Evolutionary conservation across 1,140 invertebrate species (phyloP), one percentile per base, ranked within the genome.

Genomic region (Ericerus pela): DNA sequence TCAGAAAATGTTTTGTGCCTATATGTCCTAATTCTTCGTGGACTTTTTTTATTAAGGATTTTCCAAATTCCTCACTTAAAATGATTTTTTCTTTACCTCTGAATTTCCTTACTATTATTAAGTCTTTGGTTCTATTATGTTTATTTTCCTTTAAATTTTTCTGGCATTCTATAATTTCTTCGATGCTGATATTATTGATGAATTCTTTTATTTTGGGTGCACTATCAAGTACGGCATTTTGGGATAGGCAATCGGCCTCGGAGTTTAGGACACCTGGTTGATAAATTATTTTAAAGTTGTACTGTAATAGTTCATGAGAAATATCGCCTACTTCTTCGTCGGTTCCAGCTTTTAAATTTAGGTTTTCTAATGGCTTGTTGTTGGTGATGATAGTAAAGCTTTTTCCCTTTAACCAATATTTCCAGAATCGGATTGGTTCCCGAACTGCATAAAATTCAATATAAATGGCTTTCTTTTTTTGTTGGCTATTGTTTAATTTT

Each of bases 341-440:
- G 16, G 63, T 62, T 59, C 62, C 62, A 20, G 62, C 29, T 61
- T 69, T 70, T 31, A 68, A 57, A 53, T 69, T 70, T 54, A 71
- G 41, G 26, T 70, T 70, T 62, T 66, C 64, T 54, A 66, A 60
- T 63, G 67, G 66, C 60, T 69, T 69, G 57, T 71, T 66, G 58
- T 69, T 67, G 51, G 68, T 65, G 47, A 58, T 68, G 38, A 69
- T 65, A 51, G 33, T 66, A 55, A 70, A 70, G 56, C 37, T 22
- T 56, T 60, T 69, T 18, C 62, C 65, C 54, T 69, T 67, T 6
- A 71, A 55, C 64, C 62, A 65, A 37, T 68, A 58, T 60, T 69
- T 66, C 66, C 68, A 70, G 57, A 67, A 70, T 62, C 60, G 66
- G 30, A 70, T 29, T 43, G 62, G 61, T 64, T 71, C 68, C 65